phyloP scores from a whole-genome alignment of 2,113 vertebrate species.

The Varanus komodoensis region DNA sequence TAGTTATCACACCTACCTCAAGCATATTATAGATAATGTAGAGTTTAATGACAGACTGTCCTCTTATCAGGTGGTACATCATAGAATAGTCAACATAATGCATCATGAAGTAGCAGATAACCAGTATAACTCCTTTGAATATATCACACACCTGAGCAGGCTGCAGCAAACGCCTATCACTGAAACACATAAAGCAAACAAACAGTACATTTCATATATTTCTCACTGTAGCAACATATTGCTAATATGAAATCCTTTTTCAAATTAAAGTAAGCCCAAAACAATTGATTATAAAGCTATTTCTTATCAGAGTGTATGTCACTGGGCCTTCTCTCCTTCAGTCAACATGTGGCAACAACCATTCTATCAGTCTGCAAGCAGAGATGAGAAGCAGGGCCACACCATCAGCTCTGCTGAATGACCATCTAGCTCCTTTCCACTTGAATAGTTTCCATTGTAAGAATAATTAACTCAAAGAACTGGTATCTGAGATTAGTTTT shows the following conservation, averaged over 20 bases:
- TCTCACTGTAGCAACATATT: slow-evolving; percentile 20
- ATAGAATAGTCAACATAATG: slow-evolving; percentile 99
- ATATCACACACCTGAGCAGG: slow-evolving; percentile 97
- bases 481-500: neutral
- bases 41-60: slow-evolving; percentile 98
- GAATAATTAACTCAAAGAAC: neutral
- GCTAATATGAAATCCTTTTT: slow-evolving; percentile 1
- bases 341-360: neutral
- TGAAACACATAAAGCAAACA: slow-evolving; percentile 73
- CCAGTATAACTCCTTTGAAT: slow-evolving; percentile 93
- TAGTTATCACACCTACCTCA: slow-evolving; percentile 82
- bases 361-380: neutral
- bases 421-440: neutral
- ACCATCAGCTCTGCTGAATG: neutral
- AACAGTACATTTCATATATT: slow-evolving; percentile 25
- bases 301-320: neutral
- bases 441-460: neutral
- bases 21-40: slow-evolving; percentile 99
- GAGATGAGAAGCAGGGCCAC: neutral
- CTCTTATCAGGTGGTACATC: slow-evolving; percentile 98
- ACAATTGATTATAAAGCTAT: neutral
- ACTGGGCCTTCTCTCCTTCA: too few species aligned
- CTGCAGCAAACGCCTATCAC: slow-evolving; percentile 91
- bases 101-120: slow-evolving; percentile 97
- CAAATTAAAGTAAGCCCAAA: neutral